Evolutionary conservation across 2,888 invertebrate species (phyloP).

Genomic region (Metalampra italica): DNA sequence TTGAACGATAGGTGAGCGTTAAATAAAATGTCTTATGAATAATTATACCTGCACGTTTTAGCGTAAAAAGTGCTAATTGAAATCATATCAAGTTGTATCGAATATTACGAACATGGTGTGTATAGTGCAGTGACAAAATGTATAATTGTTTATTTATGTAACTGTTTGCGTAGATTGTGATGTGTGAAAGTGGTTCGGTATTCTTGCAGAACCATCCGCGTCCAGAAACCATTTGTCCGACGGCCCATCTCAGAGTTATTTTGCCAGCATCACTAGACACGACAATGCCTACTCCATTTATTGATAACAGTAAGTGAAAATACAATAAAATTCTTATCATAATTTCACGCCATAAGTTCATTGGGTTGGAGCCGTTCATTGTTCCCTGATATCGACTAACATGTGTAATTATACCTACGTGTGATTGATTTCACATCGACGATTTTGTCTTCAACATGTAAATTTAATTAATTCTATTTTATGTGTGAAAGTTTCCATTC

Average conservation of each 20-base stretch:
- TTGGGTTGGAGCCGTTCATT: no score
- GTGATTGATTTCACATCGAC: not conserved
- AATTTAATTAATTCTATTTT: no score
- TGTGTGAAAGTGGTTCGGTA: conserved; percentile 45
- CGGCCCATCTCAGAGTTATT: conserved; percentile 62
- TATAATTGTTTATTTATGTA: conserved; percentile 64
- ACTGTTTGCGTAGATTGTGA: conserved; percentile 40
- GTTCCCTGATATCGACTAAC: conserved; percentile 4
- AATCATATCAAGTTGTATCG: conserved; percentile 5
- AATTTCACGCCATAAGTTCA: conserved; percentile 11
- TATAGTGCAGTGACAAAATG: conserved; percentile 22
- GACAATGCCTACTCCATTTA: conserved; percentile 56
- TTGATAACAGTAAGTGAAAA: conserved; percentile 55
- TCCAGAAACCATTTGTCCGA: conserved; percentile 48
- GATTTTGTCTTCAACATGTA: no score
- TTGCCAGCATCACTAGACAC: conserved; percentile 51
- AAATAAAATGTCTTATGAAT: conserved; percentile 29
- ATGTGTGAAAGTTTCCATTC: no score
- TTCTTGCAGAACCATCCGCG: conserved; percentile 58
- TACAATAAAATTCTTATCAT: conserved; percentile 10
- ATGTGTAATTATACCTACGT: not conserved
- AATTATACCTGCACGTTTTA: conserved; percentile 16
- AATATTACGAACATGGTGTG: conserved; percentile 36
- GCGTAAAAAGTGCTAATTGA: conserved; percentile 16
- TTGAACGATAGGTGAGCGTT: conserved; percentile 43